Evolutionary conservation across 2,113 vertebrate species (phyloP).

Genomic region (Cyprinodon brontotheroides): DNA sequence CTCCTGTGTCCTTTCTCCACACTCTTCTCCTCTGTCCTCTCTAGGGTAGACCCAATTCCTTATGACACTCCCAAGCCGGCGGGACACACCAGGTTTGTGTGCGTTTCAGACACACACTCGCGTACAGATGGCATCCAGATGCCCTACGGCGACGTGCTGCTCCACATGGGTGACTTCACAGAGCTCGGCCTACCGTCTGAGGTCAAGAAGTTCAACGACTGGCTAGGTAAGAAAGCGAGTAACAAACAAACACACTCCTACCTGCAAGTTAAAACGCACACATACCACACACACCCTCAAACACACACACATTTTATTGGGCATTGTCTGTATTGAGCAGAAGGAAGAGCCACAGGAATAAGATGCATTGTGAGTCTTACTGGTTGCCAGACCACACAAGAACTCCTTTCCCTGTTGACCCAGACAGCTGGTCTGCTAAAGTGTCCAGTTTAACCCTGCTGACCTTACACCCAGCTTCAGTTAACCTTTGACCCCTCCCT

Average conservation of each 20-base stretch:
- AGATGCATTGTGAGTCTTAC: neutral
- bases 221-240: slow-evolving; percentile 89
- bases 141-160: slow-evolving; percentile 98
- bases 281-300: neutral
- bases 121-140: slow-evolving; percentile 99
- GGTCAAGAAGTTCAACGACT: slow-evolving; percentile 99
- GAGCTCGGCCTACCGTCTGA: slow-evolving; percentile 98
- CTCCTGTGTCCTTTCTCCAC: neutral
- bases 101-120: slow-evolving; percentile 98
- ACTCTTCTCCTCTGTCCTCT: slow-evolving; percentile 63
- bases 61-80: slow-evolving; percentile 97
- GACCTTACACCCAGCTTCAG: slow-evolving; percentile 62
- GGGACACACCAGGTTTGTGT: slow-evolving; percentile 98
- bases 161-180: slow-evolving; percentile 98
- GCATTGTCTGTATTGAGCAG: neutral
- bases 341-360: neutral
- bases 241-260: neutral
- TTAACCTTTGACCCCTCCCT: slow-evolving; percentile 68
- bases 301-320: neutral
- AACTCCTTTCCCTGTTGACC: slow-evolving; percentile 21
- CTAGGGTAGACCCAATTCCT: slow-evolving; percentile 96
- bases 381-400: slow-evolving; percentile 53
- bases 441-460: slow-evolving; percentile 70
- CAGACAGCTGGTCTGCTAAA: slow-evolving; percentile 53
- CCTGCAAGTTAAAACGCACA: neutral